phyloP scores from a whole-genome alignment of 1,140 invertebrate genomes.

The Atopsyche davidsoni region DNA sequence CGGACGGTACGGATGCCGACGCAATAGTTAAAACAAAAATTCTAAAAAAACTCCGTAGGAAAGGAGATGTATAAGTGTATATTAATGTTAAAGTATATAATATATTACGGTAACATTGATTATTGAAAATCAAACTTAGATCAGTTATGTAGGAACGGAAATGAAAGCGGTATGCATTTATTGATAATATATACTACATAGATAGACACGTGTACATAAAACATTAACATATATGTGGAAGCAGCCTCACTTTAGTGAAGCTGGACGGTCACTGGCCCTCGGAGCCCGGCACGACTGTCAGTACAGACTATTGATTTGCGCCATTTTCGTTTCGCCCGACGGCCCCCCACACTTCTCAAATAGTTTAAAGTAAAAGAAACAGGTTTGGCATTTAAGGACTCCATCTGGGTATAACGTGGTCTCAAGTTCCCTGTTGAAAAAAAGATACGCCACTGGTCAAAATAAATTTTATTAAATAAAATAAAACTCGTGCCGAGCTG shows the following conservation, averaged over 20 bases:
- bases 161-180: constrained; percentile 8
- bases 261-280: neutral
- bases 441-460: too few species aligned
- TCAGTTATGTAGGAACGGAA: constrained; percentile 17
- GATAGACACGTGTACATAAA: constrained; percentile 24
- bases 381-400: too few species aligned
- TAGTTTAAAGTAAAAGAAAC: too few species aligned
- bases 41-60: constrained; percentile 29
- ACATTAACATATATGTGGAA: constrained; percentile 12
- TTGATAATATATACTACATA: constrained; percentile 17
- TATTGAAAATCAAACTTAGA: constrained; percentile 12
- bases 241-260: neutral
- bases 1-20: too few species aligned
- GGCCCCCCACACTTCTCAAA: too few species aligned
- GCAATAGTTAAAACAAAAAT: constrained; percentile 26
- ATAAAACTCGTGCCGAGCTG: too few species aligned
- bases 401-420: too few species aligned
- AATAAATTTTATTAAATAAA: too few species aligned
- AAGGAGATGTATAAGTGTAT: constrained; percentile 26
- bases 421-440: too few species aligned
- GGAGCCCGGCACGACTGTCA: neutral
- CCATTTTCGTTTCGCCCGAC: too few species aligned
- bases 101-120: constrained; percentile 5
- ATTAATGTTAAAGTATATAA: constrained; percentile 18
- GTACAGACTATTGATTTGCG: too few species aligned